These are phyloP conservation scores for Drosophila imparisetae DNA, from an alignment of 2,888 invertebrate species.

Conservation along the genomic window DNA sequence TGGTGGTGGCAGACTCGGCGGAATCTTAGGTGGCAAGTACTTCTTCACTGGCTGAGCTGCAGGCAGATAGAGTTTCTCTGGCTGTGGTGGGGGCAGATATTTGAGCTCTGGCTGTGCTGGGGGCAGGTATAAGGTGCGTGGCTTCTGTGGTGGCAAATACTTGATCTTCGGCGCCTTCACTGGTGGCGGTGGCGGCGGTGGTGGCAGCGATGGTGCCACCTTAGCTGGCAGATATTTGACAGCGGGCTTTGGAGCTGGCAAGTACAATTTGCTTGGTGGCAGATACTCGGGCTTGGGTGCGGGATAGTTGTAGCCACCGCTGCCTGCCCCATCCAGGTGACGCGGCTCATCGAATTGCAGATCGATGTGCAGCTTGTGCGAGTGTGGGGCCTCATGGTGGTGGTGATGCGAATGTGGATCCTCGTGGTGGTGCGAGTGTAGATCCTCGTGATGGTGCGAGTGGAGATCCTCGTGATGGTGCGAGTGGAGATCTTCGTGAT, in stretches of 20 bases:
- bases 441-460: conserved; percentile 48
- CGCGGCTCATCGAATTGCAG: conserved; percentile 24
- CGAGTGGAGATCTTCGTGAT: conserved; percentile 13
- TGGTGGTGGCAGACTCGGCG: conserved; percentile 41
- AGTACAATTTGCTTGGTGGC: conserved; percentile 46
- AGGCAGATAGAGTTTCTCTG: neutral
- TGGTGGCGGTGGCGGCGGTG: conserved; percentile 49
- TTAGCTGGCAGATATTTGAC: conserved; percentile 70
- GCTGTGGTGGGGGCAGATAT: neutral
- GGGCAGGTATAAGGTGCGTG: conserved; percentile 6
- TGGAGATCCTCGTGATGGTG: conserved; percentile 44
- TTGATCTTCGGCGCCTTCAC: conserved; percentile 25
- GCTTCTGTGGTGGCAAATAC: conserved; percentile 64
- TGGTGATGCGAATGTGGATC: conserved; percentile 22
- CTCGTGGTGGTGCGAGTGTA: conserved; percentile 20
- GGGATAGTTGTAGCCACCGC: conserved; percentile 62
- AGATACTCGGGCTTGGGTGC: conserved; percentile 35
- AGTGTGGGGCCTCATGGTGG: conserved; percentile 16
- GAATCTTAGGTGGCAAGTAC: conserved; percentile 62
- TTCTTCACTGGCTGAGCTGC: conserved; percentile 1
- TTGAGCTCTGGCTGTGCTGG: neutral
- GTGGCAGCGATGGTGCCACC: conserved; percentile 69
- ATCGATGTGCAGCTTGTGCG: conserved; percentile 33
- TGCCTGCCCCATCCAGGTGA: neutral
- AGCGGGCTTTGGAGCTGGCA: conserved; percentile 47